Percentiles rank a stretch among this genome's conserved stretches.
phyloP scores from a whole-genome alignment of 2,797 vertebrate species.

The Typhlichthys eigenmanni region DNA sequence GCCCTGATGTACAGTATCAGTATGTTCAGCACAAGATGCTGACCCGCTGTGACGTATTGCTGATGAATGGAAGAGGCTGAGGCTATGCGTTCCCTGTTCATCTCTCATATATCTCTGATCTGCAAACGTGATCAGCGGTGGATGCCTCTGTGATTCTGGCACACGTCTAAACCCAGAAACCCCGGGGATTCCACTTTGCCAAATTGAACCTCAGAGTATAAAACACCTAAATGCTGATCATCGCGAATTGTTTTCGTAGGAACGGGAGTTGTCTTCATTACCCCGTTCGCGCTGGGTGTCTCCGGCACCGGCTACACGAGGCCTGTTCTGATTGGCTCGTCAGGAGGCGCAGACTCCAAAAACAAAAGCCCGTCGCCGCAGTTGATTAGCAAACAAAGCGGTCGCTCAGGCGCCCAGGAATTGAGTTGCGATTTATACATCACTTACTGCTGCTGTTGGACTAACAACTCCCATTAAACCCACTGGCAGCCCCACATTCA shows the following conservation, averaged over 20 bases:
- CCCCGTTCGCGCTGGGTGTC: slow-evolving; percentile 27
- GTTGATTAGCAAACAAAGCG: slow-evolving; percentile 61
- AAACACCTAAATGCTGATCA: slow-evolving; percentile 39
- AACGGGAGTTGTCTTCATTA: no score
- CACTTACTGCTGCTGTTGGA: slow-evolving; percentile 74
- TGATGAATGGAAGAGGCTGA: no score
- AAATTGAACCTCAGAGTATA: slow-evolving; percentile 30
- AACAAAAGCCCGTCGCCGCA: slow-evolving; percentile 49
- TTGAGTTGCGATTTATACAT: slow-evolving; percentile 64
- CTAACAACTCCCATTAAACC: slow-evolving; percentile 91
- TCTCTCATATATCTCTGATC: no score
- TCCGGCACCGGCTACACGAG: slow-evolving; percentile 46
- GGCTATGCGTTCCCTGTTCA: no score
- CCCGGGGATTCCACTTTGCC: slow-evolving; percentile 37
- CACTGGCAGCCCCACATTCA: slow-evolving; percentile 84
- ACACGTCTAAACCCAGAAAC: neutral
- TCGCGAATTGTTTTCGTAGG: slow-evolving; percentile 29
- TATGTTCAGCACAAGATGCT: no score
- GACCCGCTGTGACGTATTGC: no score
- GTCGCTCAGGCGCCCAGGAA: slow-evolving; percentile 57
- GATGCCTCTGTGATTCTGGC: no score
- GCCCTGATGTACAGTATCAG: no score
- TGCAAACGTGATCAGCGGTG: no score
- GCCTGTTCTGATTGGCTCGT: slow-evolving; percentile 62
- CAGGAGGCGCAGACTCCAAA: slow-evolving; percentile 53